These are phyloP conservation scores for Poeciliopsis occidentalis DNA, from an alignment of 2,113 vertebrate species.

Conservation along the genomic window DNA sequence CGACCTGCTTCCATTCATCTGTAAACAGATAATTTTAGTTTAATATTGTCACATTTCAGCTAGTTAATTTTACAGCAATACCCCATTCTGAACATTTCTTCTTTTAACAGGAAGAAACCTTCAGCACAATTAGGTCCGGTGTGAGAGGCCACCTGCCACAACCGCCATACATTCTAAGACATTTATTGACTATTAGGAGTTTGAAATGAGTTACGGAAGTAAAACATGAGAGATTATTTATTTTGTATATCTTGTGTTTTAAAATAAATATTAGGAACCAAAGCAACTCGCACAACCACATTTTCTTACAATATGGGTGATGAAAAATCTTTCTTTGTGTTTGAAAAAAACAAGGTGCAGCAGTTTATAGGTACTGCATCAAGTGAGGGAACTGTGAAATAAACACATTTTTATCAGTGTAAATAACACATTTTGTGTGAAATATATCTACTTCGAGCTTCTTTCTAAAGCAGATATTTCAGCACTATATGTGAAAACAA, in stretches of 20 bases:
- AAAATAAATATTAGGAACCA: background rate
- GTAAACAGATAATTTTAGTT: background rate
- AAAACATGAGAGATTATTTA: too few species aligned
- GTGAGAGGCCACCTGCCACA: too few species aligned
- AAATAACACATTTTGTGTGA: constrained; percentile 48
- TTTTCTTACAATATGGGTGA: too few species aligned
- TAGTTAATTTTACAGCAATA: background rate
- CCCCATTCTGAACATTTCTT: background rate
- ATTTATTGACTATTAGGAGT: background rate
- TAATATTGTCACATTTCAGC: background rate
- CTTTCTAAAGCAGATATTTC: constrained; percentile 1
- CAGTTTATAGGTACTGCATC: background rate
- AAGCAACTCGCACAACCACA: background rate
- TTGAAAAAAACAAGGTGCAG: background rate
- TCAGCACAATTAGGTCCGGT: too few species aligned
- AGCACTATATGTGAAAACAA: background rate
- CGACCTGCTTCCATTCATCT: background rate
- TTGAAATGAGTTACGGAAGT: background rate
- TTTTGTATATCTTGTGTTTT: background rate
- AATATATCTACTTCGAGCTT: constrained; percentile 19
- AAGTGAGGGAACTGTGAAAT: constrained; percentile 34
- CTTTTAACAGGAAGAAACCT: background rate
- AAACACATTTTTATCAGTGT: constrained; percentile 21
- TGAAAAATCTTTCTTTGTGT: background rate
- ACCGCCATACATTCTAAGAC: too few species aligned